phyloP scores from a whole-genome alignment of 2,888 invertebrate species.

The Adineta ricciae region DNA sequence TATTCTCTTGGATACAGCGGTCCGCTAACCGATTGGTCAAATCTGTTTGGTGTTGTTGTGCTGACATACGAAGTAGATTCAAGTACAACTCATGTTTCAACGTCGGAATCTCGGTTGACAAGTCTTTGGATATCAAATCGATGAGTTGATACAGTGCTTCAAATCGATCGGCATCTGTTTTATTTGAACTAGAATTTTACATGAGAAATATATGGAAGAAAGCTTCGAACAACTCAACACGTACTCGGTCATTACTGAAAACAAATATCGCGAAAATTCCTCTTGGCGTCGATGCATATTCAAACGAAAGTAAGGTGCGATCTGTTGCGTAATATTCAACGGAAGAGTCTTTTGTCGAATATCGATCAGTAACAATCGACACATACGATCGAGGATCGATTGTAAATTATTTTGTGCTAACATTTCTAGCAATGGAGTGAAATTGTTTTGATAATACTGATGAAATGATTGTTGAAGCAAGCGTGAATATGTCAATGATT shows the following conservation, averaged over 20 bases:
- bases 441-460: slow-evolving; percentile 16
- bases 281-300: background rate
- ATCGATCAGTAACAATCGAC: slow-evolving; percentile 1
- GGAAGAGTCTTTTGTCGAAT: background rate
- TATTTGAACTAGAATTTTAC: background rate
- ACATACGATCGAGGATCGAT: background rate
- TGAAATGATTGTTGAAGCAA: background rate
- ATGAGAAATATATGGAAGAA: background rate
- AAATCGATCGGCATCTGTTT: background rate
- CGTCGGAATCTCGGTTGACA: background rate
- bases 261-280: background rate
- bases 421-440: background rate
- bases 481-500: background rate
- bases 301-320: background rate
- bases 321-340: background rate
- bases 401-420: background rate
- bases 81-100: background rate
- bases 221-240: too few species aligned
- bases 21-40: background rate
- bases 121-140: background rate
- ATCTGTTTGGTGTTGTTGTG: background rate
- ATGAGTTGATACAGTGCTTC: background rate
- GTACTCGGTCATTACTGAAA: background rate
- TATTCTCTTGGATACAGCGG: background rate
- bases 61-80: background rate